These are phyloP conservation scores for Xestia sexstrigata DNA, from an alignment of 2,888 invertebrate species.

Conservation along the genomic window DNA sequence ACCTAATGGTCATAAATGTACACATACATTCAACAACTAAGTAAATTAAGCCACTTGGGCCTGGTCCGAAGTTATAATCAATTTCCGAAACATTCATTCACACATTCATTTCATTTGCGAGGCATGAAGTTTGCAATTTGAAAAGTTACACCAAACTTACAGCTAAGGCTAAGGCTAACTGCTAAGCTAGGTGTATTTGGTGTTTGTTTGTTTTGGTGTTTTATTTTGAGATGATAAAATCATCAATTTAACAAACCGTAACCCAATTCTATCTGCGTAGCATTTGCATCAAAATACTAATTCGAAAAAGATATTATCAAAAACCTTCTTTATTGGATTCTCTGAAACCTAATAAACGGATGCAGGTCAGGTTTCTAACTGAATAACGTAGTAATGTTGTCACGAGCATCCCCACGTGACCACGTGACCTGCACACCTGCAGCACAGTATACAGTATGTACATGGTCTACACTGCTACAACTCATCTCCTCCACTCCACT, in stretches of 20 bases:
- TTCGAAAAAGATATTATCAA: too few species aligned
- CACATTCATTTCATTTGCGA: too few species aligned
- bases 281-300: background rate
- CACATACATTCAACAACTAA: background rate
- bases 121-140: background rate
- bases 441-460: background rate
- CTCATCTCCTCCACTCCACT: background rate
- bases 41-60: too few species aligned
- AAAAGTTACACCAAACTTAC: background rate
- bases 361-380: background rate
- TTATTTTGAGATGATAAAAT: too few species aligned
- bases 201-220: too few species aligned
- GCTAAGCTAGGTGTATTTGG: background rate
- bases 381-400: background rate
- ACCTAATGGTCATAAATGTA: background rate
- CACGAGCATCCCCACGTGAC: background rate
- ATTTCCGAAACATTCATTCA: too few species aligned
- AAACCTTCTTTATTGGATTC: background rate
- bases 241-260: background rate
- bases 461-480: background rate
- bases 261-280: background rate
- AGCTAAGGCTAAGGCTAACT: background rate
- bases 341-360: background rate
- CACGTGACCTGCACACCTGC: slow-evolving; percentile 3
- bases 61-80: too few species aligned